These are phyloP conservation scores for Epizoanthus stellaris DNA, from an alignment of 92 coral and sea anemone species.

Conservation along the genomic window DNA sequence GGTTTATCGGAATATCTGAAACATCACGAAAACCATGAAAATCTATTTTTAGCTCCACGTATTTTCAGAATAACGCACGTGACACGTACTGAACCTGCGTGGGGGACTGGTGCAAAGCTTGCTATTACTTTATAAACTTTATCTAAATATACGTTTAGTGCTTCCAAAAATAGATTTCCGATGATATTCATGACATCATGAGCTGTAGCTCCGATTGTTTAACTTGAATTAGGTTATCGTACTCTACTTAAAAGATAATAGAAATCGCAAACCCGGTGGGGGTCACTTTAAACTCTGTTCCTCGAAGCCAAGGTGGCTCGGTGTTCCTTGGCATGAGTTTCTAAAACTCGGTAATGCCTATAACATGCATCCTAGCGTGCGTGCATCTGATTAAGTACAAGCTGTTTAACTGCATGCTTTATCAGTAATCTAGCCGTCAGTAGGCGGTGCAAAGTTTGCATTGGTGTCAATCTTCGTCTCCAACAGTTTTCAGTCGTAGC, in stretches of 20 bases:
- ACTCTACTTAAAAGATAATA: neutral
- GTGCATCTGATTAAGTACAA: too few species aligned
- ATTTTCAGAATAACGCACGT: slow-evolving; percentile 12
- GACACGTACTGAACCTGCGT: neutral
- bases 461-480: too few species aligned
- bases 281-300: too few species aligned
- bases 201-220: too few species aligned
- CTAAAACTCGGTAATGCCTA: too few species aligned
- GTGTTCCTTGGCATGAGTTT: too few species aligned
- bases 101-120: neutral
- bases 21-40: neutral
- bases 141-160: slow-evolving; percentile 7
- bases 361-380: too few species aligned
- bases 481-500: too few species aligned
- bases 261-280: neutral
- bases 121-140: neutral
- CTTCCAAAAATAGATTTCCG: neutral
- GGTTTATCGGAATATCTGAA: neutral
- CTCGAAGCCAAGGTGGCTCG: too few species aligned
- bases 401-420: too few species aligned
- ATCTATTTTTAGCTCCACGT: slow-evolving; percentile 1
- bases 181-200: neutral
- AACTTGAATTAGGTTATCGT: neutral
- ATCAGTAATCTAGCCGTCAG: too few species aligned
- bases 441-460: too few species aligned